phyloP scores from a whole-genome alignment of 2,888 invertebrate species.

The Zele albiditarsus region DNA sequence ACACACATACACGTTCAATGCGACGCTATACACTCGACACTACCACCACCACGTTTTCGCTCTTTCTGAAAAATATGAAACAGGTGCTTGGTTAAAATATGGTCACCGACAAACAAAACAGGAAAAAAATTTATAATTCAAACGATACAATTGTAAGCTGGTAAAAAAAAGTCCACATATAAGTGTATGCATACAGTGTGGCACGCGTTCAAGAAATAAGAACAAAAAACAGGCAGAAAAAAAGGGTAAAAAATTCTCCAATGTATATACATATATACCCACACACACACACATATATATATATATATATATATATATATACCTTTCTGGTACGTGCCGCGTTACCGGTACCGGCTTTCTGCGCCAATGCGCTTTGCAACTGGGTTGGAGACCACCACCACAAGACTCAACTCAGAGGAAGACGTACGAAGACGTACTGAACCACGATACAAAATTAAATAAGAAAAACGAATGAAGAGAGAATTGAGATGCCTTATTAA shows the following conservation, averaged over 20 bases:
- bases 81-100: constrained; percentile 7
- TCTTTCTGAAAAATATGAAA: constrained; percentile 10
- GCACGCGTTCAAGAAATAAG: not conserved
- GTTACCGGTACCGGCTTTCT: constrained; percentile 39
- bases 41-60: not conserved
- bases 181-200: not conserved
- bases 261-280: not conserved
- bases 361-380: constrained; percentile 14
- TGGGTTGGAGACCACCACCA: not conserved
- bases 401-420: not conserved
- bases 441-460: not conserved
- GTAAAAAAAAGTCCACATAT: not conserved
- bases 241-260: not conserved
- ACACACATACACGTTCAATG: not conserved
- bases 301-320: not conserved
- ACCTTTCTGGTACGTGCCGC: constrained; percentile 1
- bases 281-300: not conserved
- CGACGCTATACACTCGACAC: constrained; percentile 12
- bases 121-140: not conserved
- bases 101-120: not conserved
- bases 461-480: not conserved
- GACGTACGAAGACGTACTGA: not conserved
- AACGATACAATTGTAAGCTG: not conserved
- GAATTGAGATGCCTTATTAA: not conserved
- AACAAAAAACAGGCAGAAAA: not conserved